These are phyloP conservation scores for Acleris laterana DNA, from an alignment of 2,888 invertebrate genomes.

Conservation along the genomic window DNA sequence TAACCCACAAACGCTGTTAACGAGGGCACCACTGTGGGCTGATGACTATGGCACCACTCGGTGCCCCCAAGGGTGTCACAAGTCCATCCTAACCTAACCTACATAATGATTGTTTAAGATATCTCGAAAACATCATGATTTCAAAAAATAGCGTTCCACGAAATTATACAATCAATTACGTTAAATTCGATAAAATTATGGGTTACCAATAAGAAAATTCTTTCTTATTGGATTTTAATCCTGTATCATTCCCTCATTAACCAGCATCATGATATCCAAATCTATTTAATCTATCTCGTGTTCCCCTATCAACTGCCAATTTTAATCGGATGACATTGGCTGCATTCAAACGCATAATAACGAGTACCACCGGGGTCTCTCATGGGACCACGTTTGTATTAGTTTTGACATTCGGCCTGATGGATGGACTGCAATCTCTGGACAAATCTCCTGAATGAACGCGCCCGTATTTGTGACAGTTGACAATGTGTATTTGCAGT, in stretches of 20 bases:
- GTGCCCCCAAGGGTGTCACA: too few relatives aligned
- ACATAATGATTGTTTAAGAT: too few relatives aligned
- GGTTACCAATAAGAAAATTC: slow-evolving; percentile 8
- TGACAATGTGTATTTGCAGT: slow-evolving; percentile 19
- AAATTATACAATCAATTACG: too few relatives aligned
- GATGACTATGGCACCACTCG: too few relatives aligned
- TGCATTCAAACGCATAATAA: slow-evolving; percentile 81
- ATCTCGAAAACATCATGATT: too few relatives aligned
- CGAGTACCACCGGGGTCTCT: slow-evolving; percentile 68
- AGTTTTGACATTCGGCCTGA: slow-evolving; percentile 84
- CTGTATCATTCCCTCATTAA: slow-evolving; percentile 11
- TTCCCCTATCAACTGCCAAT: slow-evolving; percentile 80
- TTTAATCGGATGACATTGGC: slow-evolving; percentile 79
- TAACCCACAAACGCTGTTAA: too few relatives aligned
- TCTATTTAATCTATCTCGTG: slow-evolving; percentile 39
- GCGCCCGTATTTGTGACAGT: slow-evolving; percentile 67
- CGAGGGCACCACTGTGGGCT: too few relatives aligned
- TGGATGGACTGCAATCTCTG: slow-evolving; percentile 81
- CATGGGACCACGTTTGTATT: slow-evolving; percentile 80
- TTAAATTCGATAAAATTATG: too few relatives aligned
- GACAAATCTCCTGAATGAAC: slow-evolving; percentile 74
- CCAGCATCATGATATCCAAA: slow-evolving; percentile 13
- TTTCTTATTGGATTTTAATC: slow-evolving; percentile 9
- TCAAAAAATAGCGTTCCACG: too few relatives aligned
- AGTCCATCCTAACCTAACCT: too few relatives aligned